Evolutionary conservation across 2,113 vertebrate genomes (phyloP).

Genomic region (Sterrhoptilus dennistouni): DNA sequence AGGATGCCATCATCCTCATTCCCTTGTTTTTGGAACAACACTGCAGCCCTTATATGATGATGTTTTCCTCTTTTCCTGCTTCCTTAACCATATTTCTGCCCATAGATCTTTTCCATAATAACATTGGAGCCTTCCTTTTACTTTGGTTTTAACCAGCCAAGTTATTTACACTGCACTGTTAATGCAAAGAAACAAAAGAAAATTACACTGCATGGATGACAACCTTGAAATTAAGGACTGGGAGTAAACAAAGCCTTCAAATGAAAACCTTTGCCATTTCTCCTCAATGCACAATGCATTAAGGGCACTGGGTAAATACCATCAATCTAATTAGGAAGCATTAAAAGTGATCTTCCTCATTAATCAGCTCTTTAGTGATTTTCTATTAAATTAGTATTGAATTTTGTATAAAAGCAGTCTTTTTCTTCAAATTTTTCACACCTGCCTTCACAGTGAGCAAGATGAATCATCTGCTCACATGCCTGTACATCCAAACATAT

Average conservation of each 20-base stretch:
- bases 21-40: neutral
- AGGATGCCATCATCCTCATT: neutral
- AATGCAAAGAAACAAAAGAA: neutral
- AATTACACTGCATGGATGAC: neutral
- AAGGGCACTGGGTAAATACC: conserved; percentile 2
- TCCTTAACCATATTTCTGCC: neutral
- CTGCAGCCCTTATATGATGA: neutral
- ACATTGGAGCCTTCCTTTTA: neutral
- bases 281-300: conserved; percentile 1
- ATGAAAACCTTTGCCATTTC: neutral
- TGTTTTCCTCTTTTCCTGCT: neutral
- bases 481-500: neutral
- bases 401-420: neutral
- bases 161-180: neutral
- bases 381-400: conserved; percentile 12
- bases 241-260: conserved; percentile 18
- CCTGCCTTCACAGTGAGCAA: neutral
- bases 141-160: conserved; percentile 5
- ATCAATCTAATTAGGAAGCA: conserved; percentile 42
- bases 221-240: conserved; percentile 29
- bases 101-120: neutral
- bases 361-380: conserved; percentile 44
- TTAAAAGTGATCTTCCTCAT: neutral
- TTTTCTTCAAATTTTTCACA: neutral
- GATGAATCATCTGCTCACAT: neutral